These are phyloP conservation scores for Temnothorax ravouxi DNA, from an alignment of 2,888 invertebrate species.

Conservation along the genomic window DNA sequence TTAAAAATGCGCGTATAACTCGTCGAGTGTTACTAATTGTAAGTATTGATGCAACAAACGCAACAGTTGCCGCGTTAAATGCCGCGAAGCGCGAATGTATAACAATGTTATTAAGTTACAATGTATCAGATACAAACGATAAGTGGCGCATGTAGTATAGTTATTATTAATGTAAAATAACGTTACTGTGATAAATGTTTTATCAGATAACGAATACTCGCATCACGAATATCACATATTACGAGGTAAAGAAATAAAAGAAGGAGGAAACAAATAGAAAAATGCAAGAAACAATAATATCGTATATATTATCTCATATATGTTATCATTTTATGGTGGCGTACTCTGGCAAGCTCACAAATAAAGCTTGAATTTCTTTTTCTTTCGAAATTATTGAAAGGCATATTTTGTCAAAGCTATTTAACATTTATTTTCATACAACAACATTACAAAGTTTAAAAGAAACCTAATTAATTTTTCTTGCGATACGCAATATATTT, in stretches of 20 bases:
- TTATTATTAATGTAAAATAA: slow-evolving; percentile 9
- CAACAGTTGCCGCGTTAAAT: slow-evolving; percentile 44
- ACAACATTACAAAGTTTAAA: background rate
- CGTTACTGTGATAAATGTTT: background rate
- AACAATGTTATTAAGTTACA: slow-evolving; percentile 24
- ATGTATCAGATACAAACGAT: slow-evolving; percentile 16
- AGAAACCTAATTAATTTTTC: background rate
- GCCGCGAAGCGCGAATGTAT: slow-evolving; percentile 20
- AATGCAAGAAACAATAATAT: background rate
- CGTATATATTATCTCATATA: background rate
- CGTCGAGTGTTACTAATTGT: slow-evolving; percentile 44
- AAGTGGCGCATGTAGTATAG: background rate
- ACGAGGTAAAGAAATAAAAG: background rate
- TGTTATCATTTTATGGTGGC: background rate
- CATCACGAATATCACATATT: background rate
- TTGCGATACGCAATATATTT: background rate
- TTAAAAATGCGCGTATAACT: slow-evolving; percentile 56
- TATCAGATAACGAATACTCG: background rate
- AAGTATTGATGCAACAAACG: slow-evolving; percentile 51
- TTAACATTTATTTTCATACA: slow-evolving; percentile 2
- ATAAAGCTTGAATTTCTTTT: background rate
- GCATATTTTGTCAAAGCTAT: background rate
- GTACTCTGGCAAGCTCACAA: background rate
- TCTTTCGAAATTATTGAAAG: background rate
- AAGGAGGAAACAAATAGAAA: background rate